phyloP scores from a whole-genome alignment of 2,888 invertebrate genomes.

The Autographa pulchrina region DNA sequence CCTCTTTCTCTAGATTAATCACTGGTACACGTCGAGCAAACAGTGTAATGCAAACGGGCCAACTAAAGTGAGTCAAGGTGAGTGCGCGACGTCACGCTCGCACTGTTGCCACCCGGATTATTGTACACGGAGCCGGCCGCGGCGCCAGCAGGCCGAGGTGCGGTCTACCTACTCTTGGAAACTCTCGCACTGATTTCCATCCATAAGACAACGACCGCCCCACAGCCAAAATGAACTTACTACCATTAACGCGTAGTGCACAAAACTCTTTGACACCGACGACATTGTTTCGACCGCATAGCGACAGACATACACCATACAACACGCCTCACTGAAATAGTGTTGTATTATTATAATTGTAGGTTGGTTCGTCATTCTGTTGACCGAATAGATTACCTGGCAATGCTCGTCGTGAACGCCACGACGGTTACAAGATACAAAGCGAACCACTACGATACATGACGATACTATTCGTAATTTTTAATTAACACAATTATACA shows the following conservation, averaged over 20 bases:
- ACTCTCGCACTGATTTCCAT: constrained; percentile 64
- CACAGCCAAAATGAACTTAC: constrained; percentile 54
- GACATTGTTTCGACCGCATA: constrained; percentile 33
- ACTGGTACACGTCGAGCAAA: constrained; percentile 76
- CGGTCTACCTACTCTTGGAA: constrained; percentile 72
- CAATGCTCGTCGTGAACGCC: constrained; percentile 24
- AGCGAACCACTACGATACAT: constrained; percentile 11
- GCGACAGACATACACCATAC: constrained; percentile 37
- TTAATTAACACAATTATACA: constrained; percentile 46
- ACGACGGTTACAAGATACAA: constrained; percentile 18
- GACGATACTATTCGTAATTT: constrained; percentile 39
- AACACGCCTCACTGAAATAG: constrained; percentile 34
- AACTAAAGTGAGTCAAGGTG: constrained; percentile 87
- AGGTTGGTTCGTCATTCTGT: constrained; percentile 14
- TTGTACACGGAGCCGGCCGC: constrained; percentile 67
- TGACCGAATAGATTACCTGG: constrained; percentile 40
- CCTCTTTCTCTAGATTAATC: constrained; percentile 75
- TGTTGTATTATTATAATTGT: constrained; percentile 41
- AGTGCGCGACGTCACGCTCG: constrained; percentile 76
- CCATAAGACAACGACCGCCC: constrained; percentile 53
- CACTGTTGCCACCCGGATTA: constrained; percentile 86
- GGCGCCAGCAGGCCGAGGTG: constrained; percentile 76
- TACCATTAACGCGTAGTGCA: constrained; percentile 37
- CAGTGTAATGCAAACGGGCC: constrained; percentile 81
- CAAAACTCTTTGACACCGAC: constrained; percentile 41